These are phyloP conservation scores for Heliocidaris tuberculata DNA, from an alignment of 35 echinoderm and acorn worm genomes.

Conservation along the genomic window DNA sequence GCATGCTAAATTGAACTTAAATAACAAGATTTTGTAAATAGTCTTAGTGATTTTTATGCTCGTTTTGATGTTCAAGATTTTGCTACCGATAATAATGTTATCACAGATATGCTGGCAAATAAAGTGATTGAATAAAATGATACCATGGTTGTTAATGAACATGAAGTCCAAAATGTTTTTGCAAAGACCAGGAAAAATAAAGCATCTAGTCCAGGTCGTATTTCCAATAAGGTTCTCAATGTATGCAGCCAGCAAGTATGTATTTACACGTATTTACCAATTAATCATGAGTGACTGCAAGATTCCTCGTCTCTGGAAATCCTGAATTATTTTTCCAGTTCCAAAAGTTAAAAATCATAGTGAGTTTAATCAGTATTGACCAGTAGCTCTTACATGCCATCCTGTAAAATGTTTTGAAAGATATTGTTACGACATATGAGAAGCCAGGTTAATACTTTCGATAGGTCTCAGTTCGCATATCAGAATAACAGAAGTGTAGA, in stretches of 20 bases:
- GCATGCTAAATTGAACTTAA: too few species aligned
- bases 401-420: conserved; percentile 42
- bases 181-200: neutral
- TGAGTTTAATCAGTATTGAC: conserved; percentile 47
- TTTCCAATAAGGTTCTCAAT: conserved; percentile 30
- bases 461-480: conserved; percentile 17
- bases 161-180: neutral
- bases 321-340: conserved; percentile 44
- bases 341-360: neutral
- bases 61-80: conserved; percentile 49
- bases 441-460: conserved; percentile 14
- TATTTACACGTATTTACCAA: conserved; percentile 38
- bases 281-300: neutral
- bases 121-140: neutral
- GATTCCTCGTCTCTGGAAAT: conserved; percentile 56
- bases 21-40: too few species aligned
- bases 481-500: conserved; percentile 22
- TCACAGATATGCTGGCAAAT: neutral
- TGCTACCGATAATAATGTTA: neutral
- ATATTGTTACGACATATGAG: conserved; percentile 28
- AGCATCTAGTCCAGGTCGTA: conserved; percentile 32
- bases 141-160: neutral
- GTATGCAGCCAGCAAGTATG: conserved; percentile 38
- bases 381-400: conserved; percentile 42
- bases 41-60: conserved; percentile 51